A percentile compares a stretch with the other conserved stretches of the same genome.
Conservation (phyloP, 2,113 vertebrate genomes). For the Sinocyclocheilus grahami region DNA sequence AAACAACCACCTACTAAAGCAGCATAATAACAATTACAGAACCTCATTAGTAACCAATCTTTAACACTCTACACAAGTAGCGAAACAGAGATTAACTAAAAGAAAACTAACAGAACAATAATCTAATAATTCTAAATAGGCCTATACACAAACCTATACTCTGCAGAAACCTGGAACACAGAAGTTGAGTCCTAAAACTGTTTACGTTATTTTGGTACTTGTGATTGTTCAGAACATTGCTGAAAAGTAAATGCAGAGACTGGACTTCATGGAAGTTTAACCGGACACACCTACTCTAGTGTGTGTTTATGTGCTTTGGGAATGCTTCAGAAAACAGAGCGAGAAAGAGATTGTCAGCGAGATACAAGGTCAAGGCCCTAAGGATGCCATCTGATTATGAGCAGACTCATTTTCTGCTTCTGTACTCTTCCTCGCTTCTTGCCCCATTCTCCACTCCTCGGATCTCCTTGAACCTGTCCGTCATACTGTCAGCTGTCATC, state of each 20-base stretch:
- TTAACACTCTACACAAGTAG: too few species aligned
- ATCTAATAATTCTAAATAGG: too few species aligned
- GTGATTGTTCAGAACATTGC: neutral
- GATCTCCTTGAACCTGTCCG: conserved; percentile 43
- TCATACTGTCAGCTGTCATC: conserved; percentile 36
- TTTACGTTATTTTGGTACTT: neutral
- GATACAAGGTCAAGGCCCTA: conserved; percentile 18
- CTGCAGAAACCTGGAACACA: neutral
- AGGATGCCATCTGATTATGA: conserved; percentile 13
- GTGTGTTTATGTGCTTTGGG: neutral
- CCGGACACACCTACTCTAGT: neutral
- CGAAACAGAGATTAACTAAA: too few species aligned
- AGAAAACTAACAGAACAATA: too few species aligned
- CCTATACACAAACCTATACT: too few species aligned
- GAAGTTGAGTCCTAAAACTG: neutral
- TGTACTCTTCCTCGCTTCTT: neutral
- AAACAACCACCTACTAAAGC: too few species aligned
- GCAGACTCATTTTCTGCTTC: conserved; percentile 26
- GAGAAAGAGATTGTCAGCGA: neutral
- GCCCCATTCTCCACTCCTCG: conserved; percentile 5
- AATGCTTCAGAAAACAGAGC: neutral
- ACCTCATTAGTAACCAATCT: too few species aligned
- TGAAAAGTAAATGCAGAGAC: neutral
- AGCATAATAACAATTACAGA: too few species aligned
- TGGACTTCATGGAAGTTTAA: neutral